Evolutionary conservation across 2,888 invertebrate genomes (phyloP).

Genomic region (Pollenia labialis): DNA sequence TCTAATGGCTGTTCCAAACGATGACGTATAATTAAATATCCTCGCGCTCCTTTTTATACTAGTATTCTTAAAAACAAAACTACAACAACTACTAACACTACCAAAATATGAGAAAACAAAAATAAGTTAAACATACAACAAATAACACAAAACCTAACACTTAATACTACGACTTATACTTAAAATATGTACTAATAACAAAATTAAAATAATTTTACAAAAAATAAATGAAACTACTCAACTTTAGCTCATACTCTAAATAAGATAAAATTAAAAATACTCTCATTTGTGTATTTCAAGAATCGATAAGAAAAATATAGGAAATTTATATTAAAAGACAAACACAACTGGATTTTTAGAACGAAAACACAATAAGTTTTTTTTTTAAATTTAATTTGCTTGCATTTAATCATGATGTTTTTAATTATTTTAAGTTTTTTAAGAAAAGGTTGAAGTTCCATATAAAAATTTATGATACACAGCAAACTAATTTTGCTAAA

Average conservation of each 20-base stretch:
- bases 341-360: not conserved
- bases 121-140: conserved; percentile 15
- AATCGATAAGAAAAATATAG: conserved; percentile 47
- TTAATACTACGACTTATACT: conserved; percentile 48
- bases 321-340: conserved; percentile 32
- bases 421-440: not conserved
- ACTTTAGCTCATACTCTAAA: conserved; percentile 59
- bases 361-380: not conserved
- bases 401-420: not conserved
- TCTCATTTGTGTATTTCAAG: conserved; percentile 51
- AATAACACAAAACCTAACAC: conserved; percentile 38
- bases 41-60: conserved; percentile 73
- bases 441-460: not conserved
- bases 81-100: conserved; percentile 53
- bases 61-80: conserved; percentile 57
- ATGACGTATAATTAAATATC: conserved; percentile 62
- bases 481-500: no score
- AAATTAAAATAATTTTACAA: conserved; percentile 13
- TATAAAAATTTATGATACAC: no score
- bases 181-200: conserved; percentile 17
- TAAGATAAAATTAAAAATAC: not conserved
- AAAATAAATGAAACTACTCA: conserved; percentile 59
- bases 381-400: not conserved
- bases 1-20: conserved; percentile 36
- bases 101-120: conserved; percentile 8